Evolutionary conservation across 2,888 invertebrate genomes (phyloP), one percentile per base, ranked within the genome.

Genomic region (Drosophila picticornis): DNA sequence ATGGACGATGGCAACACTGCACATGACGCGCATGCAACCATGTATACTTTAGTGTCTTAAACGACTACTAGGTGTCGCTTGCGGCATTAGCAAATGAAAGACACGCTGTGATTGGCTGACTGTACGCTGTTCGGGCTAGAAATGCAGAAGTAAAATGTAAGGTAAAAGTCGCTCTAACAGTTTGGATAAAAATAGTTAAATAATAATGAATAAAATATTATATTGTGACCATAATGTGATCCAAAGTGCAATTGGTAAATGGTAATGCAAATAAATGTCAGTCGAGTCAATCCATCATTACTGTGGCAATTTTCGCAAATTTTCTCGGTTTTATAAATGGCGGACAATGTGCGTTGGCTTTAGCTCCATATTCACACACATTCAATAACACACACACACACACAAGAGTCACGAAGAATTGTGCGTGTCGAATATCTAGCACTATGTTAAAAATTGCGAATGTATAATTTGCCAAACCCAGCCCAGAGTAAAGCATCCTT

Each of bases 261-360:
- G 58, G 56, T 56, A 67, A 46, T 67, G 10, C 43, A 76, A 59
- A 53, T 48, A 59, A 61, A 62, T 65, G 63, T 64, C 53, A 57
- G 60, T 65, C 63, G 62, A 77, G 62, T 43, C 55, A 72, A 58
- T 27, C 31, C 61, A 48, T 59, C 55, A 5, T 16, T 56, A 51
- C 25, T 59, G 59, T 58, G 53, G 7, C 31, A 64, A 69, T 68
- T 68, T 67, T 43, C 55, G 36, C 48, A 81, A 78, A 75, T 84
- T 88, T 87, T 87, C 77, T 75, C 77, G 40, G 63, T 66, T 77
- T 84, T 83, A 80, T 90, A 90, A 88, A 88, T 88, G 88, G 88
- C 88, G 88, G 88, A 86, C 88, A 88, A 88, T 90, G 88, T 88
- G 88, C 88, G 90, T 88, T 88, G 88, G 88, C 86, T 88, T 88